Evolutionary conservation across 2,797 vertebrate species (phyloP), one percentile per base, ranked within the genome.

Genomic region (Amblyopsis hoosieri): DNA sequence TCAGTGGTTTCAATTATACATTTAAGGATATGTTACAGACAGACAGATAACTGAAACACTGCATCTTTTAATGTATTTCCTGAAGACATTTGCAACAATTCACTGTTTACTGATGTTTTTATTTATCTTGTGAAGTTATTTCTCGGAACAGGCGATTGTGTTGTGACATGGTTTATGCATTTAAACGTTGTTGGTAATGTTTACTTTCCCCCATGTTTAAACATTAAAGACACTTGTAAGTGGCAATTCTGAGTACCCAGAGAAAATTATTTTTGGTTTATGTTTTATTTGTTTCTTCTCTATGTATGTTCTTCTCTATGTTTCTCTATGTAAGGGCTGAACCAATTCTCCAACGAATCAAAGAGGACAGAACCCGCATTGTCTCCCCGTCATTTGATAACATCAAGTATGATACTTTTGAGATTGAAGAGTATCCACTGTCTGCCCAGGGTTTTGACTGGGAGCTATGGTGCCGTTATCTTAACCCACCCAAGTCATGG

Each of bases 341-440:
- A 71, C 95, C 95, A 0, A 92, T 95, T 48, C 94, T 96, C 45
- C 85, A 82, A 29, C 91, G 94, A 55, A 96, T 96, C 78, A 93
- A 94, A 75, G 94, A 95, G 81, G 92, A 96, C 78, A 85, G 93
- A 67, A 96, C 92, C 11, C 90, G 93, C 62, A 91, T 96, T 0
- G 94, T 96, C 79, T 96, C 94, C 0, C 94, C 95, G 1, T 95
- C 95, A 1, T 96, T 96, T 0, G 95, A 96, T 82, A 96, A 96
- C 74, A 96, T 95, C 73, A 95, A 96, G 58, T 96, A 95, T 12
- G 95, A 96, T 75, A 95, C 91, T 57, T 95, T 96, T 81, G 95
- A 96, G 84, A 92, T 96, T 69, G 93, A 96, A 71, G 94, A 95
- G 67, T 96, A 96, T 74, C 94, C 94, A 0, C 90, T 96, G 23